Conservation (phyloP, 2,797 vertebrate genomes). For the Chromobotia macracanthus region DNA sequence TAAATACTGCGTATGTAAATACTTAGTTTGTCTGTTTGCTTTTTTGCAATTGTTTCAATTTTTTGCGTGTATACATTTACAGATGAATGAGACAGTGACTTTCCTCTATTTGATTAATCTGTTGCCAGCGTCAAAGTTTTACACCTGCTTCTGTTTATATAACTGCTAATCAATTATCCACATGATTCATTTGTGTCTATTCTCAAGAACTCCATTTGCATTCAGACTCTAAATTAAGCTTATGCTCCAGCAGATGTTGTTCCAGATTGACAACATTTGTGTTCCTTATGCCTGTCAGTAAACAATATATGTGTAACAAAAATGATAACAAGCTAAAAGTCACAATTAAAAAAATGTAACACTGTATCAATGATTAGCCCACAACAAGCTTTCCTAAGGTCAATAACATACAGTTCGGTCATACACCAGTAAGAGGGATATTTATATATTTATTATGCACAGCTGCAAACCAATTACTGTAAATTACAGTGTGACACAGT, state of each 20-base stretch:
- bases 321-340: background rate
- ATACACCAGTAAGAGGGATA: background rate
- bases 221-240: slow-evolving; percentile 26
- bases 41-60: background rate
- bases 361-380: background rate
- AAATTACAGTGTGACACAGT: slow-evolving; percentile 13
- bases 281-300: background rate
- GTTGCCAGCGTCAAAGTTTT: slow-evolving; percentile 23
- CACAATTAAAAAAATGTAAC: background rate
- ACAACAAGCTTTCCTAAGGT: slow-evolving; percentile 3
- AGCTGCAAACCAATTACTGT: slow-evolving; percentile 37
- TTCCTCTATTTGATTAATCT: slow-evolving; percentile 4
- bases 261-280: slow-evolving; percentile 10
- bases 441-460: slow-evolving; percentile 1
- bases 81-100: slow-evolving; percentile 11
- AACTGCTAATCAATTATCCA: slow-evolving; percentile 32
- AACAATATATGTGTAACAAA: background rate
- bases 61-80: background rate
- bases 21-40: too few species aligned
- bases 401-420: background rate
- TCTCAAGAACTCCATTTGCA: slow-evolving; percentile 9
- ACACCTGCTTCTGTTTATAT: slow-evolving; percentile 13
- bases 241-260: slow-evolving; percentile 2
- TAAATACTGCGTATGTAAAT: too few species aligned
- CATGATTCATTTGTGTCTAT: slow-evolving; percentile 31